A percentile compares a stretch with the other conserved stretches of the same genome.
Evolutionary conservation across 2,113 vertebrate species (phyloP).

Genomic region (Glareola pratincola): DNA sequence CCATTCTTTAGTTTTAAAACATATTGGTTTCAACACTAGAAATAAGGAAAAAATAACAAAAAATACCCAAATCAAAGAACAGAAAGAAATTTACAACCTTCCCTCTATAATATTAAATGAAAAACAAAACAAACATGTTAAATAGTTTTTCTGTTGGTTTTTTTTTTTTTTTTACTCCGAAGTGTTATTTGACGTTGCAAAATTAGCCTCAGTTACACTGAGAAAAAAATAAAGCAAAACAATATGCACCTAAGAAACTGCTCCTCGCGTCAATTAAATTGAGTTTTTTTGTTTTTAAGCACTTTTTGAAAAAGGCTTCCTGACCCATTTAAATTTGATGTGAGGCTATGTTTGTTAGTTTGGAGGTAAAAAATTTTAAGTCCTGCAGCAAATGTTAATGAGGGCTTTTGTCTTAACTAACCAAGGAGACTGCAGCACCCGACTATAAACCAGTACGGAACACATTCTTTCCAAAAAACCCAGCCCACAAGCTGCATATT

Average conservation of each 20-base stretch:
- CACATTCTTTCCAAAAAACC: conserved; percentile 79
- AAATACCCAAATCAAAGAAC: conserved; percentile 58
- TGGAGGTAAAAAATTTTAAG: conserved; percentile 87
- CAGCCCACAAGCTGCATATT: conserved; percentile 91
- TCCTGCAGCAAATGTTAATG: conserved; percentile 85
- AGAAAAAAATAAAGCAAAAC: conserved; percentile 80
- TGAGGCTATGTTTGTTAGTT: conserved; percentile 81
- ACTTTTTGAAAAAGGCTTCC: conserved; percentile 74
- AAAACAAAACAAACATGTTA: conserved; percentile 76
- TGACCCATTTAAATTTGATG: conserved; percentile 78
- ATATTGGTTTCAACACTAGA: conserved; percentile 77
- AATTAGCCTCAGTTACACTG: conserved; percentile 94
- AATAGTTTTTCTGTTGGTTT: conserved; percentile 69
- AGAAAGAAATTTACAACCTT: conserved; percentile 70
- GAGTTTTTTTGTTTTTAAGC: conserved; percentile 70
- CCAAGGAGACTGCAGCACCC: conserved; percentile 82
- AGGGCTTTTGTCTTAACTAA: conserved; percentile 85
- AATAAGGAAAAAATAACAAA: conserved; percentile 68
- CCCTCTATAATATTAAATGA: conserved; percentile 75
- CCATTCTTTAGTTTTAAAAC: conserved; percentile 89
- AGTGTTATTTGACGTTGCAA: conserved; percentile 81
- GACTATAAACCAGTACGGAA: conserved; percentile 80
- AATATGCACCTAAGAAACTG: conserved; percentile 78
- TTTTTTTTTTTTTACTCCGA: conserved; percentile 72
- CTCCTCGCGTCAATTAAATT: conserved; percentile 79